Percentiles rank a stretch among this genome's conserved stretches.
Conservation (phyloP, 2,888 invertebrate species). For the Thalpophila matura region DNA sequence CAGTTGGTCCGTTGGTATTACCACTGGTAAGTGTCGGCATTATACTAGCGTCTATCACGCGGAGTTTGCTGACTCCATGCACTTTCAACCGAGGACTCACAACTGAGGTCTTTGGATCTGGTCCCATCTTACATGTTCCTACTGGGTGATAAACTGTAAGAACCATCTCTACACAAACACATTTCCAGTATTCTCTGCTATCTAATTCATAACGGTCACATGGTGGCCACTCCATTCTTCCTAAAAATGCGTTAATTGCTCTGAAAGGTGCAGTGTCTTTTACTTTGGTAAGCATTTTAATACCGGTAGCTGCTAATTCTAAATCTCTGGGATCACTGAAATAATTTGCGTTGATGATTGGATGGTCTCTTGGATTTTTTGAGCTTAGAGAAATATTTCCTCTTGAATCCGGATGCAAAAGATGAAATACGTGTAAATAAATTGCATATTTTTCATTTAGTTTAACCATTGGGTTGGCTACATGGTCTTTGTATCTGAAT, state of each 20-base stretch:
- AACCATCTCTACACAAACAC: constrained; percentile 82
- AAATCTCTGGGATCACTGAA: constrained; percentile 90
- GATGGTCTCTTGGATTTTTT: constrained; percentile 88
- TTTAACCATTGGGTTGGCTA: constrained; percentile 51
- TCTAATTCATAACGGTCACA: constrained; percentile 69
- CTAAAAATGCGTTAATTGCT: constrained; percentile 57
- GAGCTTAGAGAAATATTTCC: constrained; percentile 90
- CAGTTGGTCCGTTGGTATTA: too few relatives aligned
- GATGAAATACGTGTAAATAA: constrained; percentile 74
- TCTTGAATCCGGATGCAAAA: constrained; percentile 87
- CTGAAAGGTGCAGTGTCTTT: constrained; percentile 52
- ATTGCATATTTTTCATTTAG: constrained; percentile 72
- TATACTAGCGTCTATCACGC: too few relatives aligned
- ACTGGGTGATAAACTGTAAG: constrained; percentile 92
- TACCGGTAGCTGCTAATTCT: constrained; percentile 71
- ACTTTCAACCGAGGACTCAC: constrained; percentile 91
- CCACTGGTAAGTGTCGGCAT: too few relatives aligned
- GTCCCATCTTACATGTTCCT: constrained; percentile 92
- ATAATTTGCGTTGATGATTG: constrained; percentile 78
- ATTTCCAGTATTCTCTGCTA: constrained; percentile 74
- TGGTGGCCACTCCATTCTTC: constrained; percentile 67
- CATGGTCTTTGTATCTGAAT: constrained; percentile 64
- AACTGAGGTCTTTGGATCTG: constrained; percentile 68
- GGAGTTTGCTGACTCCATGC: constrained; percentile 91
- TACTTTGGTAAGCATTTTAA: constrained; percentile 72